These are phyloP conservation scores for Yponomeuta malinellus DNA, from an alignment of 2,888 invertebrate species.

Conservation along the genomic window DNA sequence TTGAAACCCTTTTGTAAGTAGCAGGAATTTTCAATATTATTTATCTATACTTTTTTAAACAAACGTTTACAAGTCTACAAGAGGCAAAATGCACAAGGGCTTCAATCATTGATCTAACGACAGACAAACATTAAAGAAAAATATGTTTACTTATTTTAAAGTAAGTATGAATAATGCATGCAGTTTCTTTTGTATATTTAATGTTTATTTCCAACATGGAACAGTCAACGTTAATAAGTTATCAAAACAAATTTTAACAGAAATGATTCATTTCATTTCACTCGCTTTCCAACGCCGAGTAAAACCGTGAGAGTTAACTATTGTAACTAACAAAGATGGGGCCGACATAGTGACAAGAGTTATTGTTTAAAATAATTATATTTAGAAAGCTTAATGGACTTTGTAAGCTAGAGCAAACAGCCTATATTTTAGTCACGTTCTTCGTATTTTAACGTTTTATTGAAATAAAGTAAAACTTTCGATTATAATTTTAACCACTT, in stretches of 20 bases:
- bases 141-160: too few relatives aligned
- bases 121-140: too few relatives aligned
- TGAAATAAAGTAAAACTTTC: too few relatives aligned
- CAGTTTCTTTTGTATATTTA: neutral
- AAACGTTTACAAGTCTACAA: too few relatives aligned
- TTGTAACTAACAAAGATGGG: conserved; percentile 35
- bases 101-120: too few relatives aligned
- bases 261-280: conserved; percentile 36
- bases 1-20: too few relatives aligned
- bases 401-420: neutral
- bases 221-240: neutral
- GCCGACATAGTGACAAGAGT: neutral
- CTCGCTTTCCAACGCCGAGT: conserved; percentile 58
- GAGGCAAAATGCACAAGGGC: too few relatives aligned
- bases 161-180: too few relatives aligned
- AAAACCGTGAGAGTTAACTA: conserved; percentile 58
- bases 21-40: too few relatives aligned
- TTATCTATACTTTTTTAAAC: too few relatives aligned
- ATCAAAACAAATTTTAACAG: neutral
- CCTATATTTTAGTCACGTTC: neutral
- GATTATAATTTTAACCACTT: too few relatives aligned
- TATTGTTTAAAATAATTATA: conserved; percentile 1
- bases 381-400: neutral
- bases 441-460: too few relatives aligned
- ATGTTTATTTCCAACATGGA: neutral